These are phyloP conservation scores for Vesta saturnalis DNA, from an alignment of 2,888 invertebrate genomes.

Conservation along the genomic window DNA sequence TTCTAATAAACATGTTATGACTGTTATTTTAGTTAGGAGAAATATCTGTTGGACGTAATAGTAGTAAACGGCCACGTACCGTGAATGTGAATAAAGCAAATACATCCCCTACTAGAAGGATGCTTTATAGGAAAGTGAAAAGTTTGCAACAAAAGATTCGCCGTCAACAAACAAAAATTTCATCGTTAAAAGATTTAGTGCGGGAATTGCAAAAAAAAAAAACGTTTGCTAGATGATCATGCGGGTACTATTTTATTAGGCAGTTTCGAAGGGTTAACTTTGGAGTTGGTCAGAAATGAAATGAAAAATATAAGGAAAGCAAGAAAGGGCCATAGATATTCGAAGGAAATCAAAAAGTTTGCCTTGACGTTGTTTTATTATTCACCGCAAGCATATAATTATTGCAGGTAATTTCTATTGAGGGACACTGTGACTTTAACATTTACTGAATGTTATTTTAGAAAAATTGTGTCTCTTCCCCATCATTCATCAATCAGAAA, in stretches of 20 bases:
- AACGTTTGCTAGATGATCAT: constrained; percentile 4
- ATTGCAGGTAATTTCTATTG: constrained; percentile 13
- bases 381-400: constrained; percentile 13
- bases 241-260: not conserved
- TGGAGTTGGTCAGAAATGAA: constrained; percentile 6
- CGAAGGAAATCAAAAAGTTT: constrained; percentile 7
- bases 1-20: no score
- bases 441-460: not conserved
- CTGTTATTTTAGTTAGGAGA: no score
- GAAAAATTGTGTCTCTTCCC: not conserved
- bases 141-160: not conserved
- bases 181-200: not conserved
- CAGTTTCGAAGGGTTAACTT: not conserved
- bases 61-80: no score
- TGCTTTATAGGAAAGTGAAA: constrained; percentile 9
- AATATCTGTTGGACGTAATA: no score
- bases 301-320: constrained; percentile 7
- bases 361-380: constrained; percentile 14
- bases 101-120: not conserved
- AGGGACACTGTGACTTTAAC: not conserved
- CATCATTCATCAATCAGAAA: constrained; percentile 1
- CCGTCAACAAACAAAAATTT: not conserved
- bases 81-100: not conserved
- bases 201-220: not conserved
- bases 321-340: constrained; percentile 7